Conservation (phyloP, 2,113 vertebrate species). For the Laticauda laticaudata region DNA sequence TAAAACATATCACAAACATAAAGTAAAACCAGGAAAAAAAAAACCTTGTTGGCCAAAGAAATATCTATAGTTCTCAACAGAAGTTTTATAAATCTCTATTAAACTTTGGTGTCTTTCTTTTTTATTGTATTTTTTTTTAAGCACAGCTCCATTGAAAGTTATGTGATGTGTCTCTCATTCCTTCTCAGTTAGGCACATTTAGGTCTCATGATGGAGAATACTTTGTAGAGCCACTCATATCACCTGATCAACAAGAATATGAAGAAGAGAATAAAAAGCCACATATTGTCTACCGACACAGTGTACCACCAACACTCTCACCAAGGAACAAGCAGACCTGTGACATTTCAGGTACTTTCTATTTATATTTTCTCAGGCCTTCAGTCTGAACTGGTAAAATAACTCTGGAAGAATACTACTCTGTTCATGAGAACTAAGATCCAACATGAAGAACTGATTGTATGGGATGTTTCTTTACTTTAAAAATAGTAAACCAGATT, state of each 20-base stretch:
- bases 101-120: not conserved
- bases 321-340: constrained; percentile 72
- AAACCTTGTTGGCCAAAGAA: not conserved
- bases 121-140: no score
- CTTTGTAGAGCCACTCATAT: constrained; percentile 93
- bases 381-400: not conserved
- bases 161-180: constrained; percentile 49
- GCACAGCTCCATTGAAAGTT: fast-evolving
- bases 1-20: not conserved
- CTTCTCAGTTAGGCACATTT: constrained; percentile 91
- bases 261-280: constrained; percentile 96
- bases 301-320: constrained; percentile 64
- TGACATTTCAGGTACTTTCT: constrained; percentile 84
- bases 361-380: not conserved
- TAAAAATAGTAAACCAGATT: not conserved
- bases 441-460: not conserved
- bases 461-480: fast-evolving
- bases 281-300: constrained; percentile 89
- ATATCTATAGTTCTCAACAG: not conserved
- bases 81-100: fast-evolving
- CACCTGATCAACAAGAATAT: constrained; percentile 79
- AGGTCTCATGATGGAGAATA: constrained; percentile 93
- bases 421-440: not conserved
- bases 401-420: not conserved
- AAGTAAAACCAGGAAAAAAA: not conserved